Evolutionary conservation across 2,888 invertebrate genomes (phyloP).

Genomic region (Agonopterix subpropinquella): DNA sequence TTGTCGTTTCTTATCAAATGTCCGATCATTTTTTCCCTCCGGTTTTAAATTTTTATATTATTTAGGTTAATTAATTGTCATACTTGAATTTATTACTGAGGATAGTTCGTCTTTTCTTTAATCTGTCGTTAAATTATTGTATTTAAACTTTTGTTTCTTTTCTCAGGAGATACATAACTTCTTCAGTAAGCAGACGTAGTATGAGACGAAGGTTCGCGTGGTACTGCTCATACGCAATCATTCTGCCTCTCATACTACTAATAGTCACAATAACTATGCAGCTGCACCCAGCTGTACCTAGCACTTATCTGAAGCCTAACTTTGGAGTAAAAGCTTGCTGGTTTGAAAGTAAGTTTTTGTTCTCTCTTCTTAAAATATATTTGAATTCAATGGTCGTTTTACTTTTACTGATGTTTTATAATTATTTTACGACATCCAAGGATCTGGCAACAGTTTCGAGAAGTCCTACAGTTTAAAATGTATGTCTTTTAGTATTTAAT

Average conservation of each 20-base stretch:
- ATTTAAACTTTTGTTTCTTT: not conserved
- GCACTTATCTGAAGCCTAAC: slow-evolving; percentile 74
- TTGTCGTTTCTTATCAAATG: too few relatives aligned
- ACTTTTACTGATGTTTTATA: too few relatives aligned
- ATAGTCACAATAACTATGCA: slow-evolving; percentile 75
- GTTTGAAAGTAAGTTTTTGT: slow-evolving; percentile 74
- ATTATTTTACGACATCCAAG: too few relatives aligned
- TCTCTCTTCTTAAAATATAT: not conserved
- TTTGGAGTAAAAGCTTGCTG: slow-evolving; percentile 76
- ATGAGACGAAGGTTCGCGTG: slow-evolving; percentile 70
- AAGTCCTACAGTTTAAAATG: too few relatives aligned
- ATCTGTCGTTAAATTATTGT: not conserved
- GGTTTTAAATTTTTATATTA: too few relatives aligned
- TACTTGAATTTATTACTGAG: too few relatives aligned
- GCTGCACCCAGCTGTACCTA: slow-evolving; percentile 75
- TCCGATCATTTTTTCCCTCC: too few relatives aligned
- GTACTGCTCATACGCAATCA: slow-evolving; percentile 76
- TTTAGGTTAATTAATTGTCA: too few relatives aligned
- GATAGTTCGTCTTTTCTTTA: not conserved
- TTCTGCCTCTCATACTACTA: slow-evolving; percentile 68
- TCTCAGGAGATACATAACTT: slow-evolving; percentile 53
- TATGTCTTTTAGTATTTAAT: too few relatives aligned
- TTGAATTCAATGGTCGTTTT: too few relatives aligned
- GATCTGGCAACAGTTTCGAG: too few relatives aligned
- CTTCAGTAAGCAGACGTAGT: slow-evolving; percentile 53